Conservation (phyloP, 2,888 invertebrate species). For the Lithophane semibrunnea region DNA sequence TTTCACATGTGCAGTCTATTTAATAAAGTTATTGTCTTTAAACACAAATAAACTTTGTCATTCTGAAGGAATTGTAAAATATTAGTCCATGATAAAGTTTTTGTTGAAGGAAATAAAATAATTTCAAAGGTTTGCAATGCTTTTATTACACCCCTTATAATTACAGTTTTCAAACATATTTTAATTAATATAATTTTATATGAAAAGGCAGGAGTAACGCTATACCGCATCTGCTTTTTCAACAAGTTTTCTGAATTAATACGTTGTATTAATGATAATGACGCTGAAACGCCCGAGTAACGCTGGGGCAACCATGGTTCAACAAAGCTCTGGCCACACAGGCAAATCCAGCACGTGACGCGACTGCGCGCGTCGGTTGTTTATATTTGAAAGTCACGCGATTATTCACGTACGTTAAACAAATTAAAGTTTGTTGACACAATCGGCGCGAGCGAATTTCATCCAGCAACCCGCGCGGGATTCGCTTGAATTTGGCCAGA, state of each 20-base stretch:
- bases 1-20: slow-evolving; percentile 46
- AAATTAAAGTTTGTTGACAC: neutral
- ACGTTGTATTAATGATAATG: neutral
- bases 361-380: too few species aligned
- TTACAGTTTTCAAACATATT: slow-evolving; percentile 6
- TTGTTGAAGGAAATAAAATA: slow-evolving; percentile 58
- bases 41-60: neutral
- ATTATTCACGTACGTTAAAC: neutral
- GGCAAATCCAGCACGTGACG: neutral
- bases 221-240: neutral
- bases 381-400: neutral
- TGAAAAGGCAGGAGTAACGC: slow-evolving; percentile 19
- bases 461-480: neutral
- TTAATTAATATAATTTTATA: slow-evolving; percentile 5
- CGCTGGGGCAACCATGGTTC: too few species aligned
- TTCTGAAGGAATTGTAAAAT: slow-evolving; percentile 37
- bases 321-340: neutral
- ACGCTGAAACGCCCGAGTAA: too few species aligned
- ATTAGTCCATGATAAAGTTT: slow-evolving; percentile 37
- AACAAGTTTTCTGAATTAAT: neutral
- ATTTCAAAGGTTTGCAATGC: slow-evolving; percentile 50
- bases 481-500: neutral
- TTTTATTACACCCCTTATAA: slow-evolving; percentile 43
- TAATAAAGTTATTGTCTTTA: slow-evolving; percentile 18
- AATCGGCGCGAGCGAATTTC: neutral